Evolutionary conservation across 2,888 invertebrate species (phyloP).

Genomic region (Gymnocheta viridis): DNA sequence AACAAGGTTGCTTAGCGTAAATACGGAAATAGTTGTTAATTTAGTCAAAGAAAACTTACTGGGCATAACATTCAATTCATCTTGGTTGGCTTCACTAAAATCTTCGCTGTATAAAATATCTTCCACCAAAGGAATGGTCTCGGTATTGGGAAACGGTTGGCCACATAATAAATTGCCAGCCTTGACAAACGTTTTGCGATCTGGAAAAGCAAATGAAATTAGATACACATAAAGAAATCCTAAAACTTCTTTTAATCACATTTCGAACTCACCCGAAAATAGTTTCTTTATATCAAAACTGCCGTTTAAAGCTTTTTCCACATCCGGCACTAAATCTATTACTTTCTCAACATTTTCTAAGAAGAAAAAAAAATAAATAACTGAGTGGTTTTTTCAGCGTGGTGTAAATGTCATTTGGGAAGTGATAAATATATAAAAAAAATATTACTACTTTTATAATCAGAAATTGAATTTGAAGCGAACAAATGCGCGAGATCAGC

Average conservation of each 20-base stretch:
- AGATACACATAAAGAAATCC: not conserved
- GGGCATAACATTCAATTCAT: slow-evolving; percentile 81
- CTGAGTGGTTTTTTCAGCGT: too few relatives aligned
- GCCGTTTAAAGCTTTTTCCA: slow-evolving; percentile 77
- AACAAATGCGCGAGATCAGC: too few relatives aligned
- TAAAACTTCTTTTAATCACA: not conserved
- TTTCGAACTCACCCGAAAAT: slow-evolving; percentile 78
- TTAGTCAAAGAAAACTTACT: too few relatives aligned
- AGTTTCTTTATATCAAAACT: slow-evolving; percentile 80
- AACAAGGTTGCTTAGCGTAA: too few relatives aligned
- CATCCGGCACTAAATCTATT: slow-evolving; percentile 77
- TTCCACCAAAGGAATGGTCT: slow-evolving; percentile 80
- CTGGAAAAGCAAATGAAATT: slow-evolving; percentile 72
- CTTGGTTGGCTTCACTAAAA: slow-evolving; percentile 79
- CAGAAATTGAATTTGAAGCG: too few relatives aligned
- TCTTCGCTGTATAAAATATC: slow-evolving; percentile 80
- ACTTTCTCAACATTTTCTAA: slow-evolving; percentile 77
- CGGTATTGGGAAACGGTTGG: slow-evolving; percentile 83
- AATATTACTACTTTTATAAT: too few relatives aligned
- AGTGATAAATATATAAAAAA: too few relatives aligned
- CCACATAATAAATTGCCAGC: slow-evolving; percentile 86
- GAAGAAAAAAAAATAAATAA: not conserved
- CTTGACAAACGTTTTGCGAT: slow-evolving; percentile 82
- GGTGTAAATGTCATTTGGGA: too few relatives aligned
- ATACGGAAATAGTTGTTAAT: too few relatives aligned